Percentiles rank a stretch among this genome's conserved stretches.
These are phyloP conservation scores for Periophthalmodon schlosseri DNA, from an alignment of 2,113 vertebrate genomes.

Conservation along the genomic window DNA sequence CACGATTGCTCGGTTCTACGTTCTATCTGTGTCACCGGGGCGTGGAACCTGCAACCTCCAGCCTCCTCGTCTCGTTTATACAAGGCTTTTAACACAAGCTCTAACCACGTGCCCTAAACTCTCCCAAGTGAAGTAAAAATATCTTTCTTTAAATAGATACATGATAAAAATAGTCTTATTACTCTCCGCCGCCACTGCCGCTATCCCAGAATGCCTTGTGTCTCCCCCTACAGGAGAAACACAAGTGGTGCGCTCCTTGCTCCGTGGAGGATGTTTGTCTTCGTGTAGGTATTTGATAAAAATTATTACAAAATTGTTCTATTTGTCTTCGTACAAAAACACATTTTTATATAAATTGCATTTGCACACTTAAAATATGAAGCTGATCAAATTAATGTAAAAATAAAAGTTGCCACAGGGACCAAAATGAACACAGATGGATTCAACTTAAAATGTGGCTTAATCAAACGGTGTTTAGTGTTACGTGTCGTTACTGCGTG, in stretches of 20 bases:
- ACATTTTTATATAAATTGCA: conserved; percentile 97
- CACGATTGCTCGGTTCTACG: conserved; percentile 85
- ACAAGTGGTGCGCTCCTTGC: conserved; percentile 5
- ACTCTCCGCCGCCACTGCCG: conserved; percentile 81
- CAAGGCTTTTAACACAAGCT: conserved; percentile 35
- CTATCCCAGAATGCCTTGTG: conserved; percentile 82
- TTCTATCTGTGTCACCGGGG: conserved; percentile 82
- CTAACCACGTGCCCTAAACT: conserved; percentile 43
- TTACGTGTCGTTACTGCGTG: conserved; percentile 56
- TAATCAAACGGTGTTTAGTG: conserved; percentile 38
- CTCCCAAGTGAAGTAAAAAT: conserved; percentile 94
- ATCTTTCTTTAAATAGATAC: conserved; percentile 91
- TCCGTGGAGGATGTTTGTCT: conserved; percentile 53
- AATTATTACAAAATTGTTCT: conserved; percentile 94
- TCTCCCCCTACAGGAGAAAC: conserved; percentile 6
- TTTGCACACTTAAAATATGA: conserved; percentile 95
- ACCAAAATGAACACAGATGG: conserved; percentile 57
- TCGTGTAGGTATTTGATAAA: conserved; percentile 90
- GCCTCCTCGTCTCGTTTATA: conserved; percentile 79
- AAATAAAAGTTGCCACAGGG: conserved; percentile 69
- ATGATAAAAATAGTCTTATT: conserved; percentile 92
- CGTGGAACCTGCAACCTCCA: conserved; percentile 84
- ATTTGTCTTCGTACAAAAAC: conserved; percentile 90
- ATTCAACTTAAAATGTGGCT: conserved; percentile 19
- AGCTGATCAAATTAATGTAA: conserved; percentile 56